Evolutionary conservation across 2,888 invertebrate species (phyloP).

Genomic region (Orthosia gracilis): DNA sequence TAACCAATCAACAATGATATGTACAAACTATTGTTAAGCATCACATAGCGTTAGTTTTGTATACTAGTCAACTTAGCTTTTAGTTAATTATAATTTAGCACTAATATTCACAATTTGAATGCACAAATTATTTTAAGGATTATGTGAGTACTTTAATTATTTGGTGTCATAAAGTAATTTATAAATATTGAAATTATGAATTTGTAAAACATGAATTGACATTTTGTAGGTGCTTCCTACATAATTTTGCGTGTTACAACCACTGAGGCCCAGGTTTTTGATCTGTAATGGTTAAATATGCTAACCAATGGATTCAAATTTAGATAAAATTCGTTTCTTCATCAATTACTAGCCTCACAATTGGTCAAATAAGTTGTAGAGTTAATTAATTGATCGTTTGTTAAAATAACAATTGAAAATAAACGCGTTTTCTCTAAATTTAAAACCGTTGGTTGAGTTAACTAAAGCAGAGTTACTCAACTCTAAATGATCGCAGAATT

Average conservation of each 20-base stretch:
- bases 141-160: conserved; percentile 37
- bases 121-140: conserved; percentile 64
- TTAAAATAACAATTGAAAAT: too few species aligned
- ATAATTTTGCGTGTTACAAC: neutral
- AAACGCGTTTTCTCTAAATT: too few species aligned
- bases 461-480: too few species aligned
- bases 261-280: too few species aligned
- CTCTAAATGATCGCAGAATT: too few species aligned
- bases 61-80: conserved; percentile 74
- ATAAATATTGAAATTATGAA: conserved; percentile 30
- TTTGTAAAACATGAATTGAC: conserved; percentile 15
- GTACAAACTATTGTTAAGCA: conserved; percentile 74
- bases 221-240: conserved; percentile 21
- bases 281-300: too few species aligned
- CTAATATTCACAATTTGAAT: conserved; percentile 52
- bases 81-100: conserved; percentile 66
- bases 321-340: too few species aligned
- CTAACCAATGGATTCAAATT: too few species aligned
- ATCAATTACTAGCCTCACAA: too few species aligned
- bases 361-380: too few species aligned
- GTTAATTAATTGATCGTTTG: too few species aligned
- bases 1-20: conserved; percentile 63
- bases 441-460: too few species aligned
- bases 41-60: conserved; percentile 68
- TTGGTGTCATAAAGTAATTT: conserved; percentile 50